Conservation (phyloP, 64 coral and sea anemone species). For the Actinia equina region DNA sequence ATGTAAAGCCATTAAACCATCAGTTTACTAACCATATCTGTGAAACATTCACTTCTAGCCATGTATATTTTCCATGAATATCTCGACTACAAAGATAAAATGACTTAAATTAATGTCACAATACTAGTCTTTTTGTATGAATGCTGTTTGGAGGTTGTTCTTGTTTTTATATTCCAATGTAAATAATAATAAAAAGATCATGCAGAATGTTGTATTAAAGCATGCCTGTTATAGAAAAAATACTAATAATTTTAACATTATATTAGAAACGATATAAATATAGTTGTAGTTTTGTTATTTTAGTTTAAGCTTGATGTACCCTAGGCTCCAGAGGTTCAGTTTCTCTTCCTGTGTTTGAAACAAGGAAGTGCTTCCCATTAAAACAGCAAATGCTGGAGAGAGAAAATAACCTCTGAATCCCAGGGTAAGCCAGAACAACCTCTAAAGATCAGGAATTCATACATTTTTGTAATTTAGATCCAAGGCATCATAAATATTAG, state of each 20-base stretch:
- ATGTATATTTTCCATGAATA: not conserved
- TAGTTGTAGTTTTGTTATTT: not conserved
- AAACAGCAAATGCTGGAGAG: no score
- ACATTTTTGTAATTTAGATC: constrained; percentile 6
- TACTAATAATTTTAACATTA: not conserved
- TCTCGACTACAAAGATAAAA: not conserved
- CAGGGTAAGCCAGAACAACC: not conserved
- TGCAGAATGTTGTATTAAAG: not conserved
- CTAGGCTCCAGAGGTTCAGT: no score
- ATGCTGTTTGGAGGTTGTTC: constrained; percentile 5
- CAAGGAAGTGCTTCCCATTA: no score
- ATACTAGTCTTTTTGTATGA: not conserved
- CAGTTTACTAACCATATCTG: no score
- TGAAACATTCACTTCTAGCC: no score
- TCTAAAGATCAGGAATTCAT: not conserved
- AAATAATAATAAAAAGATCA: not conserved
- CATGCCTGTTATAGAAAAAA: not conserved
- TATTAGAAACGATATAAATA: not conserved
- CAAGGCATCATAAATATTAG: not conserved
- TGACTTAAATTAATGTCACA: not conserved
- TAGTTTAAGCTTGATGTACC: not conserved
- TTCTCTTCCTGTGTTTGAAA: no score
- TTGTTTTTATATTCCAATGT: constrained; percentile 7
- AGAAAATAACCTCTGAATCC: no score
- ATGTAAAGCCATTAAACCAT: no score